Evolutionary conservation across 2,113 vertebrate genomes (phyloP).

Genomic region (Cettia cetti): DNA sequence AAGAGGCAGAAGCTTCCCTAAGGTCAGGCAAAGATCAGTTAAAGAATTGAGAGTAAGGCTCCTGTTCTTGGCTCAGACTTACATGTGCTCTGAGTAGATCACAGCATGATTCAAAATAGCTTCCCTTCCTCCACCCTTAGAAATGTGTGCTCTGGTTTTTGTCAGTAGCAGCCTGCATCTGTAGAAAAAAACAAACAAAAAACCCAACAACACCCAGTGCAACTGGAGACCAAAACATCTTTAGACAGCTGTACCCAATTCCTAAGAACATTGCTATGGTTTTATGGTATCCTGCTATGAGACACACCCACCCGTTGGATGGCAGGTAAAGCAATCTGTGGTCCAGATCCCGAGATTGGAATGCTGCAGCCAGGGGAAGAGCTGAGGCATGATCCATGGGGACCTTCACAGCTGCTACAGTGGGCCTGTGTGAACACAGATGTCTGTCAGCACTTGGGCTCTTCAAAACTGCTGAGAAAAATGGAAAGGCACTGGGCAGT

Average conservation of each 20-base stretch:
- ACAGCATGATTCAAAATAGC: not conserved
- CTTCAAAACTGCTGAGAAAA: not conserved
- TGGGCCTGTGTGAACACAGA: not conserved
- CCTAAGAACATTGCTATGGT: not conserved
- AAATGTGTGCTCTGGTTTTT: not conserved
- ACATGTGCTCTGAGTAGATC: not conserved
- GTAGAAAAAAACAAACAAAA: not conserved
- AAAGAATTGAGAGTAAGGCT: not conserved
- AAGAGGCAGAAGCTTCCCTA: conserved; percentile 5
- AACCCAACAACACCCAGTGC: not conserved
- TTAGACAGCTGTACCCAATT: not conserved
- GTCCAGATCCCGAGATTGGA: not conserved
- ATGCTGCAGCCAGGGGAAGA: not conserved
- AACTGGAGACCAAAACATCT: not conserved
- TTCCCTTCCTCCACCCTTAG: not conserved
- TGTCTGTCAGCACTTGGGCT: not conserved
- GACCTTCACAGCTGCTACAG: not conserved
- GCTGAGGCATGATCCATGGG: not conserved
- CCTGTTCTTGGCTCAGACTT: not conserved
- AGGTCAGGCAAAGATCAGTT: not conserved
- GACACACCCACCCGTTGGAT: accelerated
- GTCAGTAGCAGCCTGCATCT: not conserved
- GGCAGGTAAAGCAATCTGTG: not conserved
- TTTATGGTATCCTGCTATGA: not conserved
- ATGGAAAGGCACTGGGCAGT: not conserved